Percentiles rank a stretch among this genome's conserved stretches.
Evolutionary conservation across 1,140 invertebrate species (phyloP).

Genomic region (Pomacea maculata): DNA sequence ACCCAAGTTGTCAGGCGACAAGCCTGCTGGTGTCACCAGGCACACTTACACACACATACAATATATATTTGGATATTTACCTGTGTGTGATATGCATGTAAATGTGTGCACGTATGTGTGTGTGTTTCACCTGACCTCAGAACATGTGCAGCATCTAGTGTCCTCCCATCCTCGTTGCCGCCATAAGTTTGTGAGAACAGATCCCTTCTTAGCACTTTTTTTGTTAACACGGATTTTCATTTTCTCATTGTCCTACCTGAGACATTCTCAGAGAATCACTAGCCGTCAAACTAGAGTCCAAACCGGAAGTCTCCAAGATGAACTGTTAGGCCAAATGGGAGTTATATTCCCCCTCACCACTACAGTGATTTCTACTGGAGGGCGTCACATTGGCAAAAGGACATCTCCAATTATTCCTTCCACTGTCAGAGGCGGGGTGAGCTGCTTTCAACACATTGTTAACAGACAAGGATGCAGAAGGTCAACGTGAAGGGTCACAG

Average conservation of each 20-base stretch:
- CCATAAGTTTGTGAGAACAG: neutral
- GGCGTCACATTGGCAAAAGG: too few species aligned
- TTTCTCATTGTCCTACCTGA: neutral
- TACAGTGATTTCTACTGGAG: too few species aligned
- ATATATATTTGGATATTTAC: neutral
- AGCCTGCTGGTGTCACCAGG: too few species aligned
- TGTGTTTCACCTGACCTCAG: neutral
- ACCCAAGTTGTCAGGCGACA: too few species aligned
- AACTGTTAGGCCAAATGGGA: too few species aligned
- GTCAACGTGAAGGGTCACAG: too few species aligned
- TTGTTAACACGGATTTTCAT: neutral
- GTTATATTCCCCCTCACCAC: too few species aligned
- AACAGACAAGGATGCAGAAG: too few species aligned
- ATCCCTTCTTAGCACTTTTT: neutral
- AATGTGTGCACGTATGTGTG: constrained; percentile 1
- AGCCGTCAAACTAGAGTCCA: neutral
- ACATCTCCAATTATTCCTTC: too few species aligned
- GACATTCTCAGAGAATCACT: neutral
- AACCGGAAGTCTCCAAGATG: neutral
- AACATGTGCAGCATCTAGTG: neutral
- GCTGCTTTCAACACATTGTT: too few species aligned
- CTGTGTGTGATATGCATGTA: neutral
- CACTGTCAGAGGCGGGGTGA: too few species aligned
- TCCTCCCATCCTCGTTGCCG: neutral
- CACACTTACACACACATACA: neutral